Conservation (phyloP, 2,113 vertebrate genomes). For the Anguilla japonica region DNA sequence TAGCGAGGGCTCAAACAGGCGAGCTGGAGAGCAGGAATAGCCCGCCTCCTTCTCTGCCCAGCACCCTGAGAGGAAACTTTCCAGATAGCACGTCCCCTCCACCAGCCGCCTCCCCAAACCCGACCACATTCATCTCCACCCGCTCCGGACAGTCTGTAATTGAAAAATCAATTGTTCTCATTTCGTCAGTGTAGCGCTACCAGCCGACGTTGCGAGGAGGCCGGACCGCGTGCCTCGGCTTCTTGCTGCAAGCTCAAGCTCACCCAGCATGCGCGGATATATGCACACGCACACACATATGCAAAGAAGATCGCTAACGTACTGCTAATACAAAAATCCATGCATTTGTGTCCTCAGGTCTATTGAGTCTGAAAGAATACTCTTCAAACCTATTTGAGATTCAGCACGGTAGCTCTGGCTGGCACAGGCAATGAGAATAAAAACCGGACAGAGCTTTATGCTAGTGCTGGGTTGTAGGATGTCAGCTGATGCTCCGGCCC, state of each 20-base stretch:
- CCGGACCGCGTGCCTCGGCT: background rate
- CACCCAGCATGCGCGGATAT: background rate
- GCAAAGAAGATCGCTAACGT: background rate
- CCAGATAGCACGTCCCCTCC: background rate
- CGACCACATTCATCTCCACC: slow-evolving; percentile 3
- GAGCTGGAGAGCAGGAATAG: background rate
- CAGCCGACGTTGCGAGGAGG: background rate
- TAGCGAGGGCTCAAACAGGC: background rate
- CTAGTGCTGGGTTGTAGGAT: background rate
- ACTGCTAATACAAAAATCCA: background rate
- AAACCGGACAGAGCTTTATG: background rate
- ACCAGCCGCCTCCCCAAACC: background rate
- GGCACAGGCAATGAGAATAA: background rate
- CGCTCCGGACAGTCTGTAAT: slow-evolving; percentile 14
- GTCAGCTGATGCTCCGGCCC: background rate
- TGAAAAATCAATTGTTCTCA: slow-evolving; percentile 31
- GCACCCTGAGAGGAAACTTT: background rate
- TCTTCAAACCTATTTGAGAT: background rate
- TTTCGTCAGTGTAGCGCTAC: background rate
- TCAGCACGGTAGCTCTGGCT: background rate
- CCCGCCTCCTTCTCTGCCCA: no score
- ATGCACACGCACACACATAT: background rate
- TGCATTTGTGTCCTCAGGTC: background rate
- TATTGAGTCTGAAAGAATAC: background rate
- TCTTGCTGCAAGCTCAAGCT: background rate